Base-by-base conservation (phyloP, 2,888 invertebrate species). In the Perizoma affinitatum region DNA sequence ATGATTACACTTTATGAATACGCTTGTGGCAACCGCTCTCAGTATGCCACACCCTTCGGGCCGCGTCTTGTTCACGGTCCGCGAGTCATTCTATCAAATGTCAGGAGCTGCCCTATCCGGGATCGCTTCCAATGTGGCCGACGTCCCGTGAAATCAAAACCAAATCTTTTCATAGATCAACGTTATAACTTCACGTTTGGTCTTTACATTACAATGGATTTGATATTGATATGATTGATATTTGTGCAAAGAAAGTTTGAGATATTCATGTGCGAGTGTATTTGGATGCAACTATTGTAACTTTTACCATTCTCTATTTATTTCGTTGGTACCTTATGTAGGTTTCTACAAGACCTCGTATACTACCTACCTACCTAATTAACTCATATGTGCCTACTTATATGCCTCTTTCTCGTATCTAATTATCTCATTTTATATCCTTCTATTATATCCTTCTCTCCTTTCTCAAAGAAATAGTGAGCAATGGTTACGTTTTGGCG, bases 71-170 rank as follows among this genome's bases (percentile, higher is more conserved):
- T 86, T 84, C 86, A 87, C 84, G 88, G 82, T 85, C 79, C 80
- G 75, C 78, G 73, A 79, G 79, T 76, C 83, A 82, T 88, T 86
- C 86, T 84, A 88, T 88, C 88, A 88, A 88, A 88, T 88, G 87
- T 86, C 88, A 87, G 78, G 78, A 74, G 74, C 66, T 79, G 84
- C 74, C 74, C 75, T 78, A 75, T 86, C 75, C 67, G 73, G 76
- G 76, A 83, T 84, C 82, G 84, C 84, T 83, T 50, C 79, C 82
- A 78, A 71, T 74, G 78, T 70, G 75, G 59, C 72, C 81, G 72
- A 66, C 80, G 83, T 76, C 76, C 85, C 87, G 85, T 86, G 82
- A 87, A 87, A 87, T 87, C 82, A 84, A 84, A 77, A 72, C 74
- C 73, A 58, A 65, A 67, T 65, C 57, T 63, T 65, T 58, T 61